Conservation (phyloP, 2,888 invertebrate species). For the Alloplasta piceator region DNA sequence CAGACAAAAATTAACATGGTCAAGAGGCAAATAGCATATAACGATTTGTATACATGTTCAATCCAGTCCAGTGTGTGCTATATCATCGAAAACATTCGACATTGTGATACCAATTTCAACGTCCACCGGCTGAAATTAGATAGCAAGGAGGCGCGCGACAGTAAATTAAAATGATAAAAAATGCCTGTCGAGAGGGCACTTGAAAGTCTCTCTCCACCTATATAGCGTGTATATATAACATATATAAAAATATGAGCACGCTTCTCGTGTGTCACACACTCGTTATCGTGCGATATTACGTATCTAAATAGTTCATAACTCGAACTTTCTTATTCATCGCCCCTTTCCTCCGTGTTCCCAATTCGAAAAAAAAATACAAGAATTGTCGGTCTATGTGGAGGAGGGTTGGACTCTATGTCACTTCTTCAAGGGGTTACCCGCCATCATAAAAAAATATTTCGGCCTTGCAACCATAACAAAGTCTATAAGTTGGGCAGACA, state of each 20-base stretch:
- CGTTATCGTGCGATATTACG: constrained; percentile 3
- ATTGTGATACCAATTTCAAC: not conserved
- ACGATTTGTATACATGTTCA: too few relatives aligned
- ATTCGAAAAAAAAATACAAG: not conserved
- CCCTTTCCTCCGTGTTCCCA: constrained; percentile 7
- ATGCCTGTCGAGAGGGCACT: not conserved
- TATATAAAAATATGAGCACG: not conserved
- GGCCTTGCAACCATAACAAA: too few relatives aligned
- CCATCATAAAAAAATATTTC: too few relatives aligned
- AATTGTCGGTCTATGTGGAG: too few relatives aligned
- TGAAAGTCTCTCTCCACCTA: not conserved
- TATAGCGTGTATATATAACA: not conserved
- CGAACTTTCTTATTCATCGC: constrained; percentile 23
- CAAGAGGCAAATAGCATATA: too few relatives aligned
- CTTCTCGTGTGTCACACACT: not conserved
- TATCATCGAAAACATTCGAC: not conserved
- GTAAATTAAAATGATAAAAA: constrained; percentile 9
- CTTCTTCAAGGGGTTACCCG: too few relatives aligned
- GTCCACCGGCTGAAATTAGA: not conserved
- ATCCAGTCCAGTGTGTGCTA: too few relatives aligned
- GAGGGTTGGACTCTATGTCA: too few relatives aligned
- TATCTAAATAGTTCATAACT: constrained; percentile 3
- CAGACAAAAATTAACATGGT: too few relatives aligned
- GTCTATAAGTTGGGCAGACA: too few relatives aligned
- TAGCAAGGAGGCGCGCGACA: not conserved